phyloP scores from a whole-genome alignment of 2,797 vertebrate genomes.

The Euthynnus affinis region DNA sequence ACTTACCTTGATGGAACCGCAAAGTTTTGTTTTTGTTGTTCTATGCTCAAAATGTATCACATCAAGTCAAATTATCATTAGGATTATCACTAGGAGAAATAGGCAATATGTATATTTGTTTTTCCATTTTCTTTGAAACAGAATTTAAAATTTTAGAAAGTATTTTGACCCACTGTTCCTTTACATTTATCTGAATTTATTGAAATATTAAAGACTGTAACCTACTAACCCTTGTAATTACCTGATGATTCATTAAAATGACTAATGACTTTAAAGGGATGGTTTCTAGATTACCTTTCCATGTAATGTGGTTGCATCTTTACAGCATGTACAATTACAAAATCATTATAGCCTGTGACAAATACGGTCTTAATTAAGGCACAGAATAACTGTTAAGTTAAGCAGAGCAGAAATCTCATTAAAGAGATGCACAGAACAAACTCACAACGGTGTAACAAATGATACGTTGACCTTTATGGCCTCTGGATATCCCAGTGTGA shows the following conservation, averaged over 20 bases:
- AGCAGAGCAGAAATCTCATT: conserved; percentile 80
- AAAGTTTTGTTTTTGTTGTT: too few species aligned
- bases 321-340: conserved; percentile 37
- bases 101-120: not conserved
- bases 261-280: not conserved
- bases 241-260: conserved; percentile 2
- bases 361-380: conserved; percentile 43
- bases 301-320: conserved; percentile 12
- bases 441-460: conserved; percentile 67
- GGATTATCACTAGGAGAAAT: not conserved
- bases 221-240: not conserved
- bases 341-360: conserved; percentile 50
- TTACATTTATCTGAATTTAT: not conserved
- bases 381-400: conserved; percentile 56
- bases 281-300: not conserved
- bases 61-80: too few species aligned
- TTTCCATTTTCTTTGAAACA: not conserved
- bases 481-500: conserved; percentile 40
- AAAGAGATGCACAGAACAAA: conserved; percentile 56
- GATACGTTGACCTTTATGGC: conserved; percentile 72
- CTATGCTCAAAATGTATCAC: too few species aligned
- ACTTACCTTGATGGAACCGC: not conserved
- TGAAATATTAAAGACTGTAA: too few species aligned
- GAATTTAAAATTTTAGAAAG: not conserved
- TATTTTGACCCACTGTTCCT: not conserved